Conservation (phyloP, 1,140 invertebrate species). For the Lamellibrachia luymesi region DNA sequence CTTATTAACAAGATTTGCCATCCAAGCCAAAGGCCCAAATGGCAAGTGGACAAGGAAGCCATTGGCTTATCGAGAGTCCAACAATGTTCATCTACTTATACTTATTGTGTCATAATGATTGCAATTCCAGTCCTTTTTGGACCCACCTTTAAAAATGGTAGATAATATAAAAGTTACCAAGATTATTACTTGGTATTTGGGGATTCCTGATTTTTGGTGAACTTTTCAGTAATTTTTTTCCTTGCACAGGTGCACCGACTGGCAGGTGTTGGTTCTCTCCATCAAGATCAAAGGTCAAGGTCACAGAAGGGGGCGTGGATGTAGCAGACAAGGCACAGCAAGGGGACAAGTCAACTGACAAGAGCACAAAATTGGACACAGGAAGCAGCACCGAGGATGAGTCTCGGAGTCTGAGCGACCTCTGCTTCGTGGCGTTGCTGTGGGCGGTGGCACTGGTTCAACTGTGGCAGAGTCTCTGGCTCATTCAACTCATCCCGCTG, state of each 20-base stretch:
- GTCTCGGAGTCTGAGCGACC: conserved; percentile 56
- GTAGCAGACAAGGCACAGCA: background rate
- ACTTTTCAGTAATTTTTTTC: background rate
- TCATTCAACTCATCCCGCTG: conserved; percentile 64
- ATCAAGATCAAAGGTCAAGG: background rate
- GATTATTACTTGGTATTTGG: background rate
- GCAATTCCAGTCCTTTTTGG: no score
- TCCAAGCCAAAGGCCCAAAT: no score
- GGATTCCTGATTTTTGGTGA: no score
- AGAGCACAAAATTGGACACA: background rate
- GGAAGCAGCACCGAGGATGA: background rate
- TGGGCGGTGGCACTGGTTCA: conserved; percentile 71
- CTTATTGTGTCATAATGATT: no score
- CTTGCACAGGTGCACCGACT: background rate
- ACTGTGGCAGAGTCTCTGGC: conserved; percentile 71
- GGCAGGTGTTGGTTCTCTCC: background rate
- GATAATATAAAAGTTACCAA: no score
- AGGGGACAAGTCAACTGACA: background rate
- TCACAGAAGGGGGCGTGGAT: background rate
- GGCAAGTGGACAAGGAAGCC: no score
- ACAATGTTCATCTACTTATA: no score
- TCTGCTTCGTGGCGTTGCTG: conserved; percentile 68
- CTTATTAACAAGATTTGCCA: no score
- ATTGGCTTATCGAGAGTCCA: no score
- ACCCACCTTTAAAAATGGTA: no score